phyloP scores from a whole-genome alignment of 2,888 invertebrate genomes.

The Ectropis crepuscularia region DNA sequence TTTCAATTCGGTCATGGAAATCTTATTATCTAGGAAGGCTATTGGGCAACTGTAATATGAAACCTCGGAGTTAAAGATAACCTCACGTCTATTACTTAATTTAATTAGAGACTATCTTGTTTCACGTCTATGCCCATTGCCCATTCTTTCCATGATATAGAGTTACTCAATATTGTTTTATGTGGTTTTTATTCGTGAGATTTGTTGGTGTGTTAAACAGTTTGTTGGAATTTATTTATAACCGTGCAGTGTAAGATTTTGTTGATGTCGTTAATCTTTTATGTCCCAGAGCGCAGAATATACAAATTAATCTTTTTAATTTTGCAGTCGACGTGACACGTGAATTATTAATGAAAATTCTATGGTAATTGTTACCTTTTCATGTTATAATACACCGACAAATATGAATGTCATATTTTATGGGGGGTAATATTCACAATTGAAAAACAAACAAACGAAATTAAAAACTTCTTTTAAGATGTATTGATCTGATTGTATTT shows the following conservation, averaged over 20 bases:
- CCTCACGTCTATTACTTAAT: constrained; percentile 23
- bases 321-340: too few relatives aligned
- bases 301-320: too few relatives aligned
- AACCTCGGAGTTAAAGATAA: constrained; percentile 25
- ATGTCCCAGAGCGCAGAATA: too few relatives aligned
- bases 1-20: constrained; percentile 22
- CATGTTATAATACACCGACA: too few relatives aligned
- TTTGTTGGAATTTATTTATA: constrained; percentile 10
- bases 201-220: constrained; percentile 3
- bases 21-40: constrained; percentile 19
- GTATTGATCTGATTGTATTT: too few relatives aligned
- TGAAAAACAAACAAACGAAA: too few relatives aligned
- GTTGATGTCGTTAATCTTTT: too few relatives aligned
- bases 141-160: constrained; percentile 17
- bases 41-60: constrained; percentile 25
- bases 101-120: constrained; percentile 29
- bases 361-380: too few relatives aligned
- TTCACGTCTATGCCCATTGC: constrained; percentile 20
- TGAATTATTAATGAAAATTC: too few relatives aligned
- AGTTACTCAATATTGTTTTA: constrained; percentile 19
- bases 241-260: not conserved
- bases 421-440: too few relatives aligned
- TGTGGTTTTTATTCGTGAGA: constrained; percentile 18
- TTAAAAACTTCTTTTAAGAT: too few relatives aligned
- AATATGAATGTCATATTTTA: too few relatives aligned